These are phyloP conservation scores for Ceratina australensis DNA, from an alignment of 1,140 invertebrate genomes.

Conservation along the genomic window DNA sequence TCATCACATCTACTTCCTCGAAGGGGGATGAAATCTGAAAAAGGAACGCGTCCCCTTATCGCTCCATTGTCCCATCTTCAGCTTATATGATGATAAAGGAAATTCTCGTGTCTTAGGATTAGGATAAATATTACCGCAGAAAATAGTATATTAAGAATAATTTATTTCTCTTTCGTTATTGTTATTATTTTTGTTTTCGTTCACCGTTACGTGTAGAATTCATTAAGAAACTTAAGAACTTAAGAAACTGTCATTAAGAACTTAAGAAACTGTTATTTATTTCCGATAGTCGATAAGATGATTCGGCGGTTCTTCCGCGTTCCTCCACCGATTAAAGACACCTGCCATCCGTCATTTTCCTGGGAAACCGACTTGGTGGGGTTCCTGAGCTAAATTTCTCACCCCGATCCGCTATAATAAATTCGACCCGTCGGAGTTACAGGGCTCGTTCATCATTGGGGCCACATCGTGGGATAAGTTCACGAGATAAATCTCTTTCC, in stretches of 20 bases:
- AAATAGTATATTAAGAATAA: too few species aligned
- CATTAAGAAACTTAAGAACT: too few species aligned
- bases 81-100: background rate
- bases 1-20: constrained; percentile 12
- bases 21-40: constrained; percentile 26
- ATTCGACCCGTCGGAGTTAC: constrained; percentile 10
- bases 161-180: too few species aligned
- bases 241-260: too few species aligned
- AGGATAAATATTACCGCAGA: too few species aligned
- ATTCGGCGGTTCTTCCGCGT: constrained; percentile 15
- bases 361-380: background rate
- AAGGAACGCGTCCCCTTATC: constrained; percentile 12
- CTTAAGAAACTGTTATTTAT: background rate
- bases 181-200: too few species aligned
- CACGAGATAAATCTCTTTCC: constrained; percentile 15
- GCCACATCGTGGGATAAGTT: background rate
- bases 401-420: constrained; percentile 8
- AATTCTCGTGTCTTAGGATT: too few species aligned
- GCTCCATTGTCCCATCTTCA: background rate
- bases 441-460: constrained; percentile 20
- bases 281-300: background rate
- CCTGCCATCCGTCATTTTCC: constrained; percentile 29
- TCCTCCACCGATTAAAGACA: constrained; percentile 19
- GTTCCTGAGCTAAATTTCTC: background rate
- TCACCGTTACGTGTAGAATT: too few species aligned